Percentiles rank a stretch among this genome's conserved stretches.
phyloP scores from a whole-genome alignment of 1,140 invertebrate genomes.

The Orchestia grillus region DNA sequence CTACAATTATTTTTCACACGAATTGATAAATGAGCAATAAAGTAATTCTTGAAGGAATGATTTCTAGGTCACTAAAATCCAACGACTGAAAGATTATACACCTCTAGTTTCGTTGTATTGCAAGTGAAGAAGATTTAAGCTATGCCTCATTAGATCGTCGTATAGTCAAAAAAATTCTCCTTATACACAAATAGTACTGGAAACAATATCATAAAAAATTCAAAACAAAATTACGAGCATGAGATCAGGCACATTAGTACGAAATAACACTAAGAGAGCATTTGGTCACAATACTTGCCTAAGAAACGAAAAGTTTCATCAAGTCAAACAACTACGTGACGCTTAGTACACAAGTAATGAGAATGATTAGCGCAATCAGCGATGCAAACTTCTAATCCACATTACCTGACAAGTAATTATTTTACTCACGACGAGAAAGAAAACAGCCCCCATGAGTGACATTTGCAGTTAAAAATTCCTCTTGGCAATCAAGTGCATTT shows the following conservation, averaged over 20 bases:
- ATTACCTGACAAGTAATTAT: neutral
- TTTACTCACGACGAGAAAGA: neutral
- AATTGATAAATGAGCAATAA: neutral
- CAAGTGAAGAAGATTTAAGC: neutral
- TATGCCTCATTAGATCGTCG: neutral
- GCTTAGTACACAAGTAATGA: too few relatives aligned
- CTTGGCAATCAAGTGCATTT: neutral
- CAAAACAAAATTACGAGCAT: neutral
- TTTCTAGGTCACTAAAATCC: neutral
- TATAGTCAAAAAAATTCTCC: neutral
- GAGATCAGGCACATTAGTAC: neutral
- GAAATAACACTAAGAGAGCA: neutral
- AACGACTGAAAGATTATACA: neutral
- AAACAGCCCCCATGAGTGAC: neutral
- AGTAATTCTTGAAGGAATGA: neutral
- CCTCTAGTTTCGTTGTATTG: neutral
- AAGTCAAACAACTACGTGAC: neutral
- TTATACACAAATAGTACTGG: neutral
- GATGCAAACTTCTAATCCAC: too few relatives aligned
- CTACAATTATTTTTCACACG: neutral
- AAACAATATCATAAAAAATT: neutral
- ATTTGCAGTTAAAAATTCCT: neutral
- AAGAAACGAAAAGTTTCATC: neutral
- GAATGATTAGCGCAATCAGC: too few relatives aligned
- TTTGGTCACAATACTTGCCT: neutral